These are phyloP conservation scores for Tretioscincus oriximinensis DNA, from an alignment of 2,113 vertebrate genomes.

Conservation along the genomic window DNA sequence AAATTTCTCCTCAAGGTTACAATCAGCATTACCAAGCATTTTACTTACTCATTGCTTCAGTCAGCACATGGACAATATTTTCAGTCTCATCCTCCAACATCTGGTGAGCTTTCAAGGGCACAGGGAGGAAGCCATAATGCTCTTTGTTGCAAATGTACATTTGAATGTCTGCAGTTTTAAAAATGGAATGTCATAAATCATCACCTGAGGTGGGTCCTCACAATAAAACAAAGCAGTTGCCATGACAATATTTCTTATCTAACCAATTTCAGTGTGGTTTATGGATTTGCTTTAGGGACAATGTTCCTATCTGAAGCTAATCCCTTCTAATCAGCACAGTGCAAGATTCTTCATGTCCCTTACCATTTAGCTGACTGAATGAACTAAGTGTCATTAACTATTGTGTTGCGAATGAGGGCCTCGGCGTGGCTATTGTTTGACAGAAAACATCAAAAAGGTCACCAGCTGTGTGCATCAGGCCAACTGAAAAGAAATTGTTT, in stretches of 20 bases:
- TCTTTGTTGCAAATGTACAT: conserved; percentile 95
- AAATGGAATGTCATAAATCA: not conserved
- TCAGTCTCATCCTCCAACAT: conserved; percentile 86
- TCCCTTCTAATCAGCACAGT: not conserved
- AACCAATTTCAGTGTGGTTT: not conserved
- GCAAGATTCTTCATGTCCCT: not conserved
- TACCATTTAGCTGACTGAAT: not conserved
- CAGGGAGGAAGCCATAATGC: conserved; percentile 92
- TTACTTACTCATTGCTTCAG: conserved; percentile 93
- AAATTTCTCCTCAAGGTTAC: not conserved
- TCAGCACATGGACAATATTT: conserved; percentile 87
- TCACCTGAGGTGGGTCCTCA: not conserved
- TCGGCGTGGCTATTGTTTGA: too few species aligned
- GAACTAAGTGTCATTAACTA: not conserved
- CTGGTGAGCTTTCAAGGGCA: conserved; percentile 90
- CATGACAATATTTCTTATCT: not conserved
- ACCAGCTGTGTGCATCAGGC: too few species aligned
- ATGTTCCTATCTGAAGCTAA: not conserved
- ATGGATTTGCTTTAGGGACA: not conserved
- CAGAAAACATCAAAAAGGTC: too few species aligned
- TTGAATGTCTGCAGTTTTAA: conserved; percentile 74
- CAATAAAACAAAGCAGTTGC: not conserved
- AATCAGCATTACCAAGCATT: too few species aligned
- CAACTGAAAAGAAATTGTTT: too few species aligned
- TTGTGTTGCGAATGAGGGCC: too few species aligned